Base-by-base conservation (phyloP, 2,888 invertebrate species). In the Linnaemya vulpina region DNA sequence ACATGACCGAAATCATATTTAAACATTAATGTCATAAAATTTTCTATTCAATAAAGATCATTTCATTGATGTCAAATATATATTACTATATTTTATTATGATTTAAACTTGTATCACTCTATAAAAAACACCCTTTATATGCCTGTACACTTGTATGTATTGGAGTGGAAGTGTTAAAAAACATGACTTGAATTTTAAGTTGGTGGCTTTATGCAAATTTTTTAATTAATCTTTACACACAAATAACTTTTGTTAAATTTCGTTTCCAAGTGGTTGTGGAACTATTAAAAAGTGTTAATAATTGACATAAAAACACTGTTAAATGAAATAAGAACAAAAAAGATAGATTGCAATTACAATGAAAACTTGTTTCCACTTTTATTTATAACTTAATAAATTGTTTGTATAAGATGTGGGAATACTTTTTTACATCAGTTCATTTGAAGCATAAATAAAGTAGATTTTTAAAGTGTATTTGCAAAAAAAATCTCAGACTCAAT, bases 201-300 rank as follows among this genome's bases (percentile, higher is more conserved):
- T 60, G 63, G 70, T 13, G 63, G 63, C 70, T 82, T 68, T 46
- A 63, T 82, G 70, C 43, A 62, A 62, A 43, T 75, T 70, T 81
- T 53, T 35, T 43, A 75, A 60, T 75, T 75, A 62, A 53, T 63
- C 43, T 62, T 65, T 58, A 17, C 10, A 67, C 25, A 46, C 9
- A 46, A 74, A 40, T 38, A 4, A 43, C 15, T 49, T 80, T 80
- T 60, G 46, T 55, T 68, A 30, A 30, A 13, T 67, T 35, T 3
- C 17, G 4, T 49, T 43, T 10, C 53, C 58, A 46, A 25, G 13
- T 35, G 30, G 38, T 25, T 25, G 15, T 35, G 13, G 65, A 79
- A 79, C 70, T 70, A 63, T 71, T 70, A 71, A 71, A 71, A n/a
- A 55, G 71, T 79, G 35, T 73, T 79, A 73, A 55, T 63, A 65